Conservation (phyloP, 2,113 vertebrate genomes). For the Meles meles region DNA sequence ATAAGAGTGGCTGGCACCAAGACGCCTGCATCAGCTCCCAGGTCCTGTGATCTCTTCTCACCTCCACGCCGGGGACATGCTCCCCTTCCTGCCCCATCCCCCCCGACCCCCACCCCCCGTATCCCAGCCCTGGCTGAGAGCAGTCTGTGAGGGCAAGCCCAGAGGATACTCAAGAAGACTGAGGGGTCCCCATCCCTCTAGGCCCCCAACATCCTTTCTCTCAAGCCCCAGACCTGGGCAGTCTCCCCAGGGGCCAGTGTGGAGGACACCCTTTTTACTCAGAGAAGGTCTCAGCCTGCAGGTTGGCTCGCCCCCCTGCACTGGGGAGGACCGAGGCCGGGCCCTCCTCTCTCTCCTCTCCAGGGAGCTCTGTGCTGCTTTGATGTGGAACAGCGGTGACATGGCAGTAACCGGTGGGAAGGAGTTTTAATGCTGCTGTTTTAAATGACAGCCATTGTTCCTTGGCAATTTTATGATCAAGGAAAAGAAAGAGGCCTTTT, state of each 20-base stretch:
- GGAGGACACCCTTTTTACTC: background rate
- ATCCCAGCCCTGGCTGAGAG: background rate
- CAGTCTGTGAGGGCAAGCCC: background rate
- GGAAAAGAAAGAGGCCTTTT: constrained; percentile 62
- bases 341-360: background rate
- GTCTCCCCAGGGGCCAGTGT: background rate
- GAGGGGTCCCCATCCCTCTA: background rate
- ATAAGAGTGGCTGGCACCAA: background rate
- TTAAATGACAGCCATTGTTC: constrained; percentile 74
- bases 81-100: background rate
- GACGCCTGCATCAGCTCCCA: background rate
- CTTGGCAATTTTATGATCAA: constrained; percentile 70
- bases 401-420: constrained; percentile 20
- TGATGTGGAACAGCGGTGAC: constrained; percentile 50
- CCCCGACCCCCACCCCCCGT: rapidly evolving
- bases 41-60: background rate
- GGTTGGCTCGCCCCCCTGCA: background rate
- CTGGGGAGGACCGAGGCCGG: background rate
- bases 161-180: background rate
- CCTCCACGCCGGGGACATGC: background rate
- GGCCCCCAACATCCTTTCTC: background rate
- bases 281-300: background rate
- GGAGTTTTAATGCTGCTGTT: constrained; percentile 16
- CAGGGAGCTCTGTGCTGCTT: background rate
- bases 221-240: too few species aligned